phyloP scores from a whole-genome alignment of 2,888 invertebrate species.

The Limnephilus marmoratus region DNA sequence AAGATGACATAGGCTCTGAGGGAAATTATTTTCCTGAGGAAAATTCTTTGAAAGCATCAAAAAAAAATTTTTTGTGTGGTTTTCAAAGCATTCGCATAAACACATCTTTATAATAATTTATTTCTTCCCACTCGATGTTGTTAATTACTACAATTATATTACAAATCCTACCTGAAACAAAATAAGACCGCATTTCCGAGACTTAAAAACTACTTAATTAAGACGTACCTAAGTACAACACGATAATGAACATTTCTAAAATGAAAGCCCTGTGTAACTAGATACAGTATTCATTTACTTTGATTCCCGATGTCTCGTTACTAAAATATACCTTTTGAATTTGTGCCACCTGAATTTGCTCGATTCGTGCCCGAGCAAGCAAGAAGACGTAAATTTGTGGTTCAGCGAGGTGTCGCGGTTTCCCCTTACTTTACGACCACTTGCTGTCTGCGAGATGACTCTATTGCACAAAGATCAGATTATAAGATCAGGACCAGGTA shows the following conservation, averaged over 20 bases:
- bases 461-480: not conserved
- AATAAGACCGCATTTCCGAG: not conserved
- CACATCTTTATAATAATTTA: too few species aligned
- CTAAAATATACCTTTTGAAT: not conserved
- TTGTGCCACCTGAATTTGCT: not conserved
- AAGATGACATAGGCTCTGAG: too few species aligned
- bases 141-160: too few species aligned
- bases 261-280: not conserved
- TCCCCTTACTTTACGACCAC: conserved; percentile 32
- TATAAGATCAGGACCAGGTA: not conserved
- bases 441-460: conserved; percentile 47
- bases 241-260: not conserved
- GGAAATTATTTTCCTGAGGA: too few species aligned
- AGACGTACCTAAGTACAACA: not conserved
- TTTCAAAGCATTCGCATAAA: too few species aligned
- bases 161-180: not conserved
- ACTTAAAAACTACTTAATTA: not conserved
- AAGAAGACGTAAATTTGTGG: conserved; percentile 2
- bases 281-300: too few species aligned
- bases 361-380: not conserved
- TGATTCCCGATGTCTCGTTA: not conserved
- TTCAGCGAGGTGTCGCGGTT: conserved; percentile 32
- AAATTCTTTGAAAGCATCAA: too few species aligned
- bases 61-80: too few species aligned
- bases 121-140: too few species aligned